Conservation (phyloP, 2,888 invertebrate genomes). For the Nesidiocoris tenuis region DNA sequence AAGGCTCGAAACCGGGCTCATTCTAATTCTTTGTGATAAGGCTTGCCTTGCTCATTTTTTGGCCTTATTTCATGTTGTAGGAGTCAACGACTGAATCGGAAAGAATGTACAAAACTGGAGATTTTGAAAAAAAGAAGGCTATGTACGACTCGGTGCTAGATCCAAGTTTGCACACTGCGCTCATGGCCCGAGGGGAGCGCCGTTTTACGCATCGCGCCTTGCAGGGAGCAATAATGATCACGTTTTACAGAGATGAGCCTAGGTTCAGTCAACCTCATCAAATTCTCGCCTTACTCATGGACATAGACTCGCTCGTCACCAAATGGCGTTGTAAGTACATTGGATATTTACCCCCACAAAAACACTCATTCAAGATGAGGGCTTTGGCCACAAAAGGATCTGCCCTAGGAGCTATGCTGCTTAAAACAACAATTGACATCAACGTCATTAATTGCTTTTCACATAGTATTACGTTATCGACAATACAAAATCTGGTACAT, state of each 20-base stretch:
- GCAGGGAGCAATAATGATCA: conserved; percentile 97
- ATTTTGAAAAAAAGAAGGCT: conserved; percentile 75
- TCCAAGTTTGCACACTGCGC: conserved; percentile 75
- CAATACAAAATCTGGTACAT: too few species aligned
- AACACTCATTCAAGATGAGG: too few species aligned
- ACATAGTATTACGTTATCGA: too few species aligned
- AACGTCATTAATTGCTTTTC: too few species aligned
- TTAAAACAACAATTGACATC: too few species aligned
- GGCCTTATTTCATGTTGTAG: too few species aligned
- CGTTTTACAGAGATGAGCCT: conserved; percentile 94
- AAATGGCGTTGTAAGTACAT: conserved; percentile 88
- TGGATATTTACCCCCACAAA: too few species aligned
- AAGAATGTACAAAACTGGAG: conserved; percentile 67
- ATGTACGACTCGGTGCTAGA: conserved; percentile 90
- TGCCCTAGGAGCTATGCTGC: too few species aligned
- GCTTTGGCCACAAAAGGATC: too few species aligned
- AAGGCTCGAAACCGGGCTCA: too few species aligned
- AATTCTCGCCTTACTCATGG: conserved; percentile 89
- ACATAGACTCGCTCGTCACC: conserved; percentile 95
- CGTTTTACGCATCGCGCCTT: conserved; percentile 87
- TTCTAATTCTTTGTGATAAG: too few species aligned
- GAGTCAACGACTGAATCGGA: conserved; percentile 63
- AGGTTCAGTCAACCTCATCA: conserved; percentile 98
- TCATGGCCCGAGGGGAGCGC: conserved; percentile 82
- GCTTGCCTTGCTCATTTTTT: too few species aligned